A percentile compares a stretch with the other conserved stretches of the same genome.
These are phyloP conservation scores for Drosophila yakuba DNA, from an alignment of 1,140 invertebrate species.

Conservation along the genomic window DNA sequence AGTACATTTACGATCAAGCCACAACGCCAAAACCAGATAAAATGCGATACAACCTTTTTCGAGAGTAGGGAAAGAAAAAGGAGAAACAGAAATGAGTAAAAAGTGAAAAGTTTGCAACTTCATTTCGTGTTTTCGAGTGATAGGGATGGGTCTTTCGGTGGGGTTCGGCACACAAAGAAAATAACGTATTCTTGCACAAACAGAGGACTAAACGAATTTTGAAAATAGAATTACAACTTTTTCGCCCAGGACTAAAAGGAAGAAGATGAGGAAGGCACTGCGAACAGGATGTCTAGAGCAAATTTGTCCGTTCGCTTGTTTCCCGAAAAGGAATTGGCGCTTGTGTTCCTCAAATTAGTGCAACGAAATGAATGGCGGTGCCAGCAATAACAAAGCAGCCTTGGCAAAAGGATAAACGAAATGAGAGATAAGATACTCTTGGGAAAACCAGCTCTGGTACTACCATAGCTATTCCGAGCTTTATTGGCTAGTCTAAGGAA, in stretches of 20 bases:
- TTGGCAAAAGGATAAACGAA: conserved; percentile 24
- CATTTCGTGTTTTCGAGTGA: conserved; percentile 57
- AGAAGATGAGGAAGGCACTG: conserved; percentile 1
- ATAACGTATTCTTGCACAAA: conserved; percentile 80
- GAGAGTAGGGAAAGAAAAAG: conserved; percentile 16
- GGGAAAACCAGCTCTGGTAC: no score
- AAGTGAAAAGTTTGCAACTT: conserved; percentile 74
- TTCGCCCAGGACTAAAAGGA: conserved; percentile 50
- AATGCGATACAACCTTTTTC: neutral
- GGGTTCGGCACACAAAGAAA: conserved; percentile 55
- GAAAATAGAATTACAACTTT: conserved; percentile 83
- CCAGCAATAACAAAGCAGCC: conserved; percentile 35
- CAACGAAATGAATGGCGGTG: conserved; percentile 59
- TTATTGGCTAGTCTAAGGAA: neutral
- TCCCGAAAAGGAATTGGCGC: conserved; percentile 31
- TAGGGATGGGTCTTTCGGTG: conserved; percentile 2
- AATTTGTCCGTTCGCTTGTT: conserved; percentile 62
- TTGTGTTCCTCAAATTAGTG: conserved; percentile 69
- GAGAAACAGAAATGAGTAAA: conserved; percentile 47
- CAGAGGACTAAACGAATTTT: conserved; percentile 82
- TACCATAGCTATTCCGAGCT: neutral
- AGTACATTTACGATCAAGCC: neutral
- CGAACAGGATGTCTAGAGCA: conserved; percentile 55
- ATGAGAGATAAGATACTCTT: conserved; percentile 6
- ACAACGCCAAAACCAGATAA: neutral